Percentiles rank a stretch among this genome's conserved stretches.
phyloP scores from a whole-genome alignment of 2,797 vertebrate genomes.

The Babyrousa celebensis region DNA sequence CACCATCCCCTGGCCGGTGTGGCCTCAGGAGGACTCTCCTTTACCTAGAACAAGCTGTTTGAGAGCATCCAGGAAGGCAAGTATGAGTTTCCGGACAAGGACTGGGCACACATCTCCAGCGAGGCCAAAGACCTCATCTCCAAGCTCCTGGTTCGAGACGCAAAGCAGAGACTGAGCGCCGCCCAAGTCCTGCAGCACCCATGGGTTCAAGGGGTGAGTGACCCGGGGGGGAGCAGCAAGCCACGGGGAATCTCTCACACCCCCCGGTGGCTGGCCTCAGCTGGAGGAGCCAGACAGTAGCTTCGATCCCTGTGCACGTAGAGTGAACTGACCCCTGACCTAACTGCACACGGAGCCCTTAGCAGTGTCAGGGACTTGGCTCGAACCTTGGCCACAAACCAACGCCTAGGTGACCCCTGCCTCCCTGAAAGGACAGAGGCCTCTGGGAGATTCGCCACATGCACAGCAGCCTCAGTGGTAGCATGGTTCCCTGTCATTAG shows the following conservation, averaged over 20 bases:
- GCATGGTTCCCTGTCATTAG: neutral
- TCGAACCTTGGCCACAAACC: neutral
- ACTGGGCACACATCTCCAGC: constrained; percentile 93
- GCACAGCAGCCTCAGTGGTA: neutral
- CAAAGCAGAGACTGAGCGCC: constrained; percentile 92
- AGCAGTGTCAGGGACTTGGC: neutral
- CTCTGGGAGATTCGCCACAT: neutral
- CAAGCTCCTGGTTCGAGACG: constrained; percentile 92
- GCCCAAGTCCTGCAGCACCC: constrained; percentile 95
- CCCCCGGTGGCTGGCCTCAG: neutral
- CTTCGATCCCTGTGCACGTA: neutral
- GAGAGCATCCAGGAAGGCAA: constrained; percentile 94
- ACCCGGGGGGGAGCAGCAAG: neutral
- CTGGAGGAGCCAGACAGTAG: neutral
- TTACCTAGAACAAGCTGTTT: constrained; percentile 92
- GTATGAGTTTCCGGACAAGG: constrained; percentile 94
- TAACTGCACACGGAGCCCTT: neutral
- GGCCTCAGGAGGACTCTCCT: constrained; percentile 69
- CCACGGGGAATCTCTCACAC: neutral
- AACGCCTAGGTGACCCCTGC: neutral
- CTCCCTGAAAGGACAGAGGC: neutral
- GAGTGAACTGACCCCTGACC: neutral
- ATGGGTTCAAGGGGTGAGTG: constrained; percentile 97
- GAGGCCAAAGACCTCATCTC: constrained; percentile 94
- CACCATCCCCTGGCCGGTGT: neutral